Conservation (phyloP, 2,797 vertebrate species). For the Syngnathus acus region DNA sequence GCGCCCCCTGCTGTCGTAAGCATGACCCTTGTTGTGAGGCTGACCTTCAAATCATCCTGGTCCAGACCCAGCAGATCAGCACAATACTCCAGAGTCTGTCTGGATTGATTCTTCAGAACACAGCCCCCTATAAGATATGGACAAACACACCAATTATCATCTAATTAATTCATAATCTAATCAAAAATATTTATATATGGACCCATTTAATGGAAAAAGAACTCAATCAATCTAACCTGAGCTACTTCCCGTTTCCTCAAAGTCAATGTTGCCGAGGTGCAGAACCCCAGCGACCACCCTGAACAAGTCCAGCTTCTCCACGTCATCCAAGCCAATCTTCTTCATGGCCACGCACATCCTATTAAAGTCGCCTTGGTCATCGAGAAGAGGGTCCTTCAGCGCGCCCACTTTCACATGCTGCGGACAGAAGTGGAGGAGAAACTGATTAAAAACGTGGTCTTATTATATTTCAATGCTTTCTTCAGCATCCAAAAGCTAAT, state of each 20-base stretch:
- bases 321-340: constrained; percentile 90
- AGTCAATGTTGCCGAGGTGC: constrained; percentile 96
- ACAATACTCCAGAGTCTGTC: constrained; percentile 79
- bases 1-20: constrained; percentile 96
- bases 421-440: neutral
- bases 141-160: neutral
- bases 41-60: constrained; percentile 85
- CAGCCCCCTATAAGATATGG: constrained; percentile 79
- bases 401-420: constrained; percentile 85
- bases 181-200: no score
- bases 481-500: neutral
- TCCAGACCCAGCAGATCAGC: constrained; percentile 89
- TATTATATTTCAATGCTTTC: neutral
- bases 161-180: neutral
- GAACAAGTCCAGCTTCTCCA: constrained; percentile 95
- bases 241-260: constrained; percentile 93
- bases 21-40: constrained; percentile 94
- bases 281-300: constrained; percentile 92
- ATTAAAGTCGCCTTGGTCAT: constrained; percentile 92
- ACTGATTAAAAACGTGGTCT: neutral
- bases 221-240: constrained; percentile 70
- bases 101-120: constrained; percentile 79
- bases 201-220: neutral
- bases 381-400: constrained; percentile 89
- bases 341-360: constrained; percentile 97